Evolutionary conservation across 1,140 invertebrate genomes (phyloP).

Genomic region (Drosophila sulfurigaster): DNA sequence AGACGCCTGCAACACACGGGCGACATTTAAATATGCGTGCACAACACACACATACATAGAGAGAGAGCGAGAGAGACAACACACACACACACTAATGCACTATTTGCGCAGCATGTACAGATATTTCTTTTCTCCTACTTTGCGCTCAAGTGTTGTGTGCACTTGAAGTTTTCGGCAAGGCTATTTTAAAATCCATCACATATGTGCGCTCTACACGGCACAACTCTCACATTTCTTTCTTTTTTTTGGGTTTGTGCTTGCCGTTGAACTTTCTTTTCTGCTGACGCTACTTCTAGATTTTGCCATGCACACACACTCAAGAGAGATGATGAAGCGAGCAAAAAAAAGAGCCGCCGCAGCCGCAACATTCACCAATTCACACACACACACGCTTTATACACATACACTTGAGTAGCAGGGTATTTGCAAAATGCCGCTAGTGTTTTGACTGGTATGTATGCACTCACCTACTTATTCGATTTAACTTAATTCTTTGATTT

Average conservation of each 20-base stretch:
- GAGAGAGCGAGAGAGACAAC: neutral
- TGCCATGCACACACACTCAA: constrained; percentile 66
- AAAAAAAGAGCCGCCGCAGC: constrained; percentile 51
- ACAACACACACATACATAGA: constrained; percentile 27
- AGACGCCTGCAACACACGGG: constrained; percentile 59
- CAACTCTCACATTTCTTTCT: constrained; percentile 45
- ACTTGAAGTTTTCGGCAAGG: constrained; percentile 81
- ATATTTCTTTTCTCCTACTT: constrained; percentile 57
- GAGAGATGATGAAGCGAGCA: constrained; percentile 38
- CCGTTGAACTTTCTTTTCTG: constrained; percentile 81
- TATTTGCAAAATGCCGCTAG: constrained; percentile 16
- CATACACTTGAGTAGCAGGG: constrained; percentile 19
- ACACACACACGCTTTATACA: constrained; percentile 34
- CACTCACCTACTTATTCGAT: constrained; percentile 45
- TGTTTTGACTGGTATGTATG: neutral
- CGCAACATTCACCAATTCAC: constrained; percentile 54
- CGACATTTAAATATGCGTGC: constrained; percentile 73
- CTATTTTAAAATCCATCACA: constrained; percentile 78
- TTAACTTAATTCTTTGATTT: constrained; percentile 14
- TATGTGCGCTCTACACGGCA: constrained; percentile 36
- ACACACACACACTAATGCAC: constrained; percentile 50
- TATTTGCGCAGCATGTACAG: constrained; percentile 53
- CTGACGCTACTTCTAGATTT: constrained; percentile 79
- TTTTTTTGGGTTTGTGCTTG: constrained; percentile 24
- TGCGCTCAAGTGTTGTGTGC: constrained; percentile 57